Conservation (phyloP, 2,113 vertebrate genomes). For the cattle (Bos taurus) region DNA sequence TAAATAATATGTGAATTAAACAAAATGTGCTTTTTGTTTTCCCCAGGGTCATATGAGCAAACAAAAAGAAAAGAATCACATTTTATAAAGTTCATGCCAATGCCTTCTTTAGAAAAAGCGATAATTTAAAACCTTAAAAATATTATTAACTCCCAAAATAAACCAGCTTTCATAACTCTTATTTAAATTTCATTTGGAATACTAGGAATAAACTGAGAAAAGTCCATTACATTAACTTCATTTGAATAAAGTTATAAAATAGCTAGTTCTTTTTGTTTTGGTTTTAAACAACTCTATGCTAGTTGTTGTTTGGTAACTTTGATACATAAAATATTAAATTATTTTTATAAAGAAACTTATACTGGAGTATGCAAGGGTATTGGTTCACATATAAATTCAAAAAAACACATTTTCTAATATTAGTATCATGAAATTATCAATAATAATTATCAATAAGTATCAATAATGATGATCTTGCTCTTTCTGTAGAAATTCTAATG, state of each 20-base stretch:
- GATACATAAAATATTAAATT: no score
- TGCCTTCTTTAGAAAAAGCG: neutral
- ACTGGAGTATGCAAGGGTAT: no score
- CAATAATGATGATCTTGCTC: neutral
- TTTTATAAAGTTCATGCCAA: neutral
- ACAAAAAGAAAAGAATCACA: neutral
- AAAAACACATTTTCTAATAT: no score
- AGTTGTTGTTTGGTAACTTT: no score
- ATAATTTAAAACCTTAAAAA: neutral
- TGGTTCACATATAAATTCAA: no score
- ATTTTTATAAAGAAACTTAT: no score
- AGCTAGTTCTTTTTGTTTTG: no score
- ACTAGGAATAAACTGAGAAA: no score
- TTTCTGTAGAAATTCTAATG: neutral
- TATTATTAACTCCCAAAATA: neutral
- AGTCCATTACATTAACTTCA: no score
- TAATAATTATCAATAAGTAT: neutral
- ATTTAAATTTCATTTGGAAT: no score
- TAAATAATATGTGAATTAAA: neutral
- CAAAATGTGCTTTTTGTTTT: neutral
- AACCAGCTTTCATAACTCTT: neutral
- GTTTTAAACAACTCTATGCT: no score
- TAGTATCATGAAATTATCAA: neutral
- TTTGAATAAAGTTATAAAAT: no score
- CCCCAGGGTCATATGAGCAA: neutral